Base-by-base conservation (phyloP, 2,797 vertebrate species). In the Labeo calbasu region DNA sequence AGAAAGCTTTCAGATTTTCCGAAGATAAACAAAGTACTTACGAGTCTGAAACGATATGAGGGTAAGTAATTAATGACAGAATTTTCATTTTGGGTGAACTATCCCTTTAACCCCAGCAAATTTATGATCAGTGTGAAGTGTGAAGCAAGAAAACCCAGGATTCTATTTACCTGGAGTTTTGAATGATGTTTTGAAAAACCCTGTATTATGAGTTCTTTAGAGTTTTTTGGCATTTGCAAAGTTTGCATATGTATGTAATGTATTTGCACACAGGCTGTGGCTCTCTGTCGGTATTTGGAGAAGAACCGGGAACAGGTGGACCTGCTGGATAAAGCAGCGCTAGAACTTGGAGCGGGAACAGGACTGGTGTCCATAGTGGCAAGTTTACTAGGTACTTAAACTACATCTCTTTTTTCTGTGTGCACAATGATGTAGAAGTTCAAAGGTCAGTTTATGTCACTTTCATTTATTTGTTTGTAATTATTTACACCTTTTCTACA, bases 301-400 rank as follows among this genome's bases (percentile, higher is more conserved):
- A 96, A 96, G 89, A 97, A 99, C 87, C 92, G 92, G 87, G 93
- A 96, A 65, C 94, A 96, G 90, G 80, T 97, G 86, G 94, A 93
- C 89, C 91, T 99, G 86, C 94, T 91, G 92, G 96, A 94, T 89
- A 94, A 94, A 86, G 90, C 96, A 1, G 93, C 98, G 80, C 92
- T 99, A 79, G 98, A 99, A 94, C 93, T 99, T 2, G 98, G 98
- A 68, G 97, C 98, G 71, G 98, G 97, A 88, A 98, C 97, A 48
- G 98, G 97, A 43, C 91, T 99, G 73, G 92, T 98, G 87, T 98
- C 98, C 81, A 95, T 96, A 28, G 96, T 98, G 89, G 96, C 97
- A 87, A 96, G 95, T 90, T 94, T 99, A 88, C 94, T 99, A 79
- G 98, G 98, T 99, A 71, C 1, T 7, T 17, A 66, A 53, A n/a